These are phyloP conservation scores for Microplitis mediator DNA, from an alignment of 1,140 invertebrate genomes.

Conservation along the genomic window DNA sequence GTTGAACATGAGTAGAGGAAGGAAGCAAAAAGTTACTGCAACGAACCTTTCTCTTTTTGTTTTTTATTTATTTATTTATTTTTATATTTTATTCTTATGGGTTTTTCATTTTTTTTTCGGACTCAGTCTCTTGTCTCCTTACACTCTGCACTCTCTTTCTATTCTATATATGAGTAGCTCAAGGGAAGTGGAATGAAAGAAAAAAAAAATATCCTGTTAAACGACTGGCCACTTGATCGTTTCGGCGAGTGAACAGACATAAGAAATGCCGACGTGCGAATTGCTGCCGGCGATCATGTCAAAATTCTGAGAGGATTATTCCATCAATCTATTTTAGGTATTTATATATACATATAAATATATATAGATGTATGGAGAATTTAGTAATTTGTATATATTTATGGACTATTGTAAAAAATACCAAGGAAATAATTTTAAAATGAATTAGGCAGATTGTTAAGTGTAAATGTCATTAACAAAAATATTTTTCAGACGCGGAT, in stretches of 20 bases:
- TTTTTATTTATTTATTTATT: constrained; percentile 14
- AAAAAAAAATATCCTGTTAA: constrained; percentile 37
- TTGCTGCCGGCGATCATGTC: constrained; percentile 2
- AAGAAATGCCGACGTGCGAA: constrained; percentile 24
- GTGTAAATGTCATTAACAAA: background rate
- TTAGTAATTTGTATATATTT: no score
- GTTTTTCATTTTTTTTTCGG: background rate
- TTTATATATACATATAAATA: background rate
- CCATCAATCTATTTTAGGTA: background rate
- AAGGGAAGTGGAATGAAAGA: constrained; percentile 27
- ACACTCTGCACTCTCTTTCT: background rate
- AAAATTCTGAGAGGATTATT: constrained; percentile 15
- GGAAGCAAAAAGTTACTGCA: constrained; percentile 42
- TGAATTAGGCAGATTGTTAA: no score
- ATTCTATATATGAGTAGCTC: background rate
- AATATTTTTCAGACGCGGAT: no score
- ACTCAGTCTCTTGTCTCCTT: constrained; percentile 19
- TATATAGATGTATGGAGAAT: background rate
- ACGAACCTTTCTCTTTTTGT: constrained; percentile 37
- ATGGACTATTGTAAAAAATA: no score
- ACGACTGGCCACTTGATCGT: constrained; percentile 31
- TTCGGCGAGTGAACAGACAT: constrained; percentile 12
- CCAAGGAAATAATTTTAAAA: no score
- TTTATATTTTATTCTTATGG: constrained; percentile 15
- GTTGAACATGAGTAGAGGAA: constrained; percentile 22